These are phyloP conservation scores for Equus quagga DNA, from an alignment of 2,113 vertebrate species.

Conservation along the genomic window DNA sequence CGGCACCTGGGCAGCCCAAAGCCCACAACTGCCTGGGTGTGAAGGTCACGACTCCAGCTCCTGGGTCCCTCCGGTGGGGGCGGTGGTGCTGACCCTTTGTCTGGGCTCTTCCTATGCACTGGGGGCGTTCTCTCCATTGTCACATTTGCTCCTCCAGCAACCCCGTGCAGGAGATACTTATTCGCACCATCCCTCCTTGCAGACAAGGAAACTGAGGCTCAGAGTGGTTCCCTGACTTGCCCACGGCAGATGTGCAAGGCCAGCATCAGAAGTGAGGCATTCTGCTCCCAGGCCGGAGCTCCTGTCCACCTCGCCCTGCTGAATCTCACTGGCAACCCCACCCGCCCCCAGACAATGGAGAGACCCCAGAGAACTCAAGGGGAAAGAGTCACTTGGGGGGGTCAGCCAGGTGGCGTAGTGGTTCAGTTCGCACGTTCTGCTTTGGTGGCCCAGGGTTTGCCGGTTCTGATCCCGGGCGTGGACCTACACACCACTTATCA, in stretches of 20 bases:
- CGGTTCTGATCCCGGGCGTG: too few relatives aligned
- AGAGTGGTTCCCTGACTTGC: not conserved
- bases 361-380: not conserved
- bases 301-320: too few relatives aligned
- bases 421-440: too few relatives aligned
- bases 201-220: not conserved
- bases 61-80: not conserved
- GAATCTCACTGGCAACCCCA: not conserved
- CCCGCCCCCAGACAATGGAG: not conserved
- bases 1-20: not conserved
- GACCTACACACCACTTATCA: too few relatives aligned
- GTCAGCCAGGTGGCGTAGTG: too few relatives aligned
- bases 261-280: not conserved
- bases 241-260: not conserved
- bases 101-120: not conserved
- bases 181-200: not conserved
- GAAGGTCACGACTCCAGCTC: not conserved
- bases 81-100: not conserved
- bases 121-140: not conserved
- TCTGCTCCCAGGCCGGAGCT: not conserved
- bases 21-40: not conserved
- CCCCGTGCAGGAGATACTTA: not conserved
- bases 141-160: not conserved
- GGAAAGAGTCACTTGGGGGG: not conserved
- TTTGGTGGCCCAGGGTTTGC: too few relatives aligned